Evolutionary conservation across 2,888 invertebrate species (phyloP).

Genomic region (Busseola fusca): DNA sequence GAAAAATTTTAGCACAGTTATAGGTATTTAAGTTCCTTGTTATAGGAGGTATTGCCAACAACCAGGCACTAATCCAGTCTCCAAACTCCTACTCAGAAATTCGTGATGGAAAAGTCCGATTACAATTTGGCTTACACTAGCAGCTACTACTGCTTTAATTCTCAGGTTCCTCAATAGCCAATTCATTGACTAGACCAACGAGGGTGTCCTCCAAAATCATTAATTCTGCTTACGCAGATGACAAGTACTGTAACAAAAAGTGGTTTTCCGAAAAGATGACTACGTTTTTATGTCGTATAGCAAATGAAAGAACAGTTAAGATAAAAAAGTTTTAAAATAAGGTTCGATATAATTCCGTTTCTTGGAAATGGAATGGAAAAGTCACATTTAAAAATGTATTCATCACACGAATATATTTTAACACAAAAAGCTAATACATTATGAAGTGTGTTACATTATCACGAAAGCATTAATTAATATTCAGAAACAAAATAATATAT

Average conservation of each 20-base stretch:
- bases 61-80: background rate
- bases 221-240: background rate
- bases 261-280: background rate
- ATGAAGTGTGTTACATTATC: conserved; percentile 8
- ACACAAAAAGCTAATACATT: conserved; percentile 1
- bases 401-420: background rate
- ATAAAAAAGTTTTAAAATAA: background rate
- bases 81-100: background rate
- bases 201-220: background rate
- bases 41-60: background rate
- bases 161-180: background rate
- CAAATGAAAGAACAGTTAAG: background rate
- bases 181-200: background rate
- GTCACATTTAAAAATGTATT: conserved; percentile 2
- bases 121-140: background rate
- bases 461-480: conserved; percentile 29
- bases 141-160: too few relatives aligned
- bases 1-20: background rate
- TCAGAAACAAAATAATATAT: conserved; percentile 15
- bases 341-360: background rate
- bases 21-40: background rate
- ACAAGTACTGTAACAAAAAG: background rate
- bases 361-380: background rate
- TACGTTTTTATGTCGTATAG: background rate
- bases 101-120: background rate